These are phyloP conservation scores for Macrobrachium rosenbergii DNA, from an alignment of 1,140 invertebrate genomes.

Conservation along the genomic window DNA sequence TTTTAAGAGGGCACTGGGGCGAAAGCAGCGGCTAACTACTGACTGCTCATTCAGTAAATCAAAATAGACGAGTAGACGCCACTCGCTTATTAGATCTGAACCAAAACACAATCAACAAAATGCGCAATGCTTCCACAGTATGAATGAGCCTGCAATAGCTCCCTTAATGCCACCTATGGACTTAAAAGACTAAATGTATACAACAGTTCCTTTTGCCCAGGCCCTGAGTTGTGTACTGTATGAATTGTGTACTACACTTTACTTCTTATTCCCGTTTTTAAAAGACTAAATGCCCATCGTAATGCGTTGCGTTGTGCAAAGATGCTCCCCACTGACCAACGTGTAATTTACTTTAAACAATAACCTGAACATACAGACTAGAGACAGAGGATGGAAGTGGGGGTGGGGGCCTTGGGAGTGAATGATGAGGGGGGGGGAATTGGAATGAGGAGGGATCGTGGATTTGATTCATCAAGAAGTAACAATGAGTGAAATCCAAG, in stretches of 20 bases:
- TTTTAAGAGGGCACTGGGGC: slow-evolving; percentile 58
- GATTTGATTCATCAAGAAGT: slow-evolving; percentile 53
- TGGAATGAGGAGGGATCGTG: slow-evolving; percentile 24
- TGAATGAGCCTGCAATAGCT: too few species aligned
- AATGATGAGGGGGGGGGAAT: slow-evolving; percentile 33
- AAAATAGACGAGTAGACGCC: too few species aligned
- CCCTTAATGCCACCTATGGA: background rate
- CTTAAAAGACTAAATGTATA: slow-evolving; percentile 44
- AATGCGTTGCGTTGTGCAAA: slow-evolving; percentile 51
- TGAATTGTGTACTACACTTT: slow-evolving; percentile 52
- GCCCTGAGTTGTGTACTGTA: slow-evolving; percentile 51
- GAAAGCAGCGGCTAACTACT: slow-evolving; percentile 34
- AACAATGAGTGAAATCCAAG: background rate
- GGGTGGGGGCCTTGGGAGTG: slow-evolving; percentile 7
- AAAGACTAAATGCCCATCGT: slow-evolving; percentile 59
- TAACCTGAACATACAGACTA: slow-evolving; percentile 63
- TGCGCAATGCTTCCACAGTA: too few species aligned
- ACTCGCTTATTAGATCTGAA: too few species aligned
- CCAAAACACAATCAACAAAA: too few species aligned
- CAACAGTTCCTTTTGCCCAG: slow-evolving; percentile 49
- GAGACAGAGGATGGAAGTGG: slow-evolving; percentile 45
- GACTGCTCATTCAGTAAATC: slow-evolving; percentile 10
- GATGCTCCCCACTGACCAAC: slow-evolving; percentile 12
- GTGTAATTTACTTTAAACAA: slow-evolving; percentile 14
- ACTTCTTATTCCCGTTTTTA: background rate